A percentile compares a stretch with the other conserved stretches of the same genome.
Evolutionary conservation across 2,797 vertebrate species (phyloP).

Genomic region (Ctenosaura bakeri): DNA sequence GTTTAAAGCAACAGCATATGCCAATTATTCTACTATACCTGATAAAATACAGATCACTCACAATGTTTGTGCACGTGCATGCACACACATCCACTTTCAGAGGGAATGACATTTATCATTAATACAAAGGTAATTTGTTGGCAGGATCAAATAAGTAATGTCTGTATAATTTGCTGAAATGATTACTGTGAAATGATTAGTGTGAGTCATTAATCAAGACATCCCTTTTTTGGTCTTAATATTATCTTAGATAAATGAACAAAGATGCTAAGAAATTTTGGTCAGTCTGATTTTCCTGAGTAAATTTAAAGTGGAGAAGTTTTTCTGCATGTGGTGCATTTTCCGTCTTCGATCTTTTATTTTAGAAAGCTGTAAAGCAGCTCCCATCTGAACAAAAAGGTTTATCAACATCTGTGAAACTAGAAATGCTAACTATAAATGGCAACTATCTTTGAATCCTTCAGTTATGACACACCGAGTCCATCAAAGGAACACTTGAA

Average conservation of each 20-base stretch:
- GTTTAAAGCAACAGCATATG: constrained; percentile 73
- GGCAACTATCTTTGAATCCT: neutral
- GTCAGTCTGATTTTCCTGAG: constrained; percentile 59
- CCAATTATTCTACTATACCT: constrained; percentile 72
- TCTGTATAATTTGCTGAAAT: constrained; percentile 74
- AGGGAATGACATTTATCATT: constrained; percentile 78
- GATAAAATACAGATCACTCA: constrained; percentile 80
- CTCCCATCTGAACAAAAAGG: neutral
- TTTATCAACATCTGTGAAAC: neutral
- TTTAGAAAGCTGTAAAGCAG: constrained; percentile 5
- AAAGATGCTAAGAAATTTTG: constrained; percentile 66
- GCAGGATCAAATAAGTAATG: constrained; percentile 73
- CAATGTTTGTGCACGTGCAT: constrained; percentile 75
- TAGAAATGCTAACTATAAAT: neutral
- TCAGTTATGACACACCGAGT: neutral
- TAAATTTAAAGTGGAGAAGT: constrained; percentile 59
- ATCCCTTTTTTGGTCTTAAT: constrained; percentile 75
- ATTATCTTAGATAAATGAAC: constrained; percentile 69
- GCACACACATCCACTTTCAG: constrained; percentile 59
- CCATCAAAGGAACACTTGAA: neutral
- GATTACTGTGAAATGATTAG: constrained; percentile 76
- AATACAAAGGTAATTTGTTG: constrained; percentile 78
- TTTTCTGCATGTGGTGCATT: constrained; percentile 49
- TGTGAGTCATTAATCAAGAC: constrained; percentile 77
- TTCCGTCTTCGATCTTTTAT: constrained; percentile 58